Evolutionary conservation across 2,888 invertebrate species (phyloP).

Genomic region (Mesodorylaimus sp.): DNA sequence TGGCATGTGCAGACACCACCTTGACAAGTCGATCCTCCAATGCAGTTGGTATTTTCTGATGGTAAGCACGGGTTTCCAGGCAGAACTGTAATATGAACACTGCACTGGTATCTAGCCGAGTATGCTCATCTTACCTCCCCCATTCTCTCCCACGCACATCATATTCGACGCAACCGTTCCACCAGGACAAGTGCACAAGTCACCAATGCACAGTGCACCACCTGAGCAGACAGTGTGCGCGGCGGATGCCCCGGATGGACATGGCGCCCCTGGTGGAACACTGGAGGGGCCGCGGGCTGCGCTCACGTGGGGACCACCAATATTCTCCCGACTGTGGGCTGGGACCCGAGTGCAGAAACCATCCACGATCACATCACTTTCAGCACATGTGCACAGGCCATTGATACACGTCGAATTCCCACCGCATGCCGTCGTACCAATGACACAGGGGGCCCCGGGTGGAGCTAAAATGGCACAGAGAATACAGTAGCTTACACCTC

Average conservation of each 20-base stretch:
- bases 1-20: background rate
- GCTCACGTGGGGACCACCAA: too few species aligned
- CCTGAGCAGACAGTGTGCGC: background rate
- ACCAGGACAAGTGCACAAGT: constrained; percentile 17
- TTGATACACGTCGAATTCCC: constrained; percentile 6
- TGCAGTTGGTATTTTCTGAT: background rate
- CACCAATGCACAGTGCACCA: constrained; percentile 20
- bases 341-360: too few species aligned
- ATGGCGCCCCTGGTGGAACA: background rate
- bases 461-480: background rate
- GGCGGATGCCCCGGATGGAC: background rate
- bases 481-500: too few species aligned
- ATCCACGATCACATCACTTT: constrained; percentile 4
- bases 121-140: constrained; percentile 12
- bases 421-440: constrained; percentile 2
- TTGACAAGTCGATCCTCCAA: background rate
- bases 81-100: too few species aligned
- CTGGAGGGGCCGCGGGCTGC: background rate
- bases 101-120: too few species aligned
- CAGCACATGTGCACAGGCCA: constrained; percentile 9
- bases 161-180: background rate
- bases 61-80: background rate
- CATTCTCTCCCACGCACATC: background rate
- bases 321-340: too few species aligned
- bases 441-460: background rate